These are phyloP conservation scores for Drosophila ironensis DNA, from an alignment of 1,140 invertebrate species.

Conservation along the genomic window DNA sequence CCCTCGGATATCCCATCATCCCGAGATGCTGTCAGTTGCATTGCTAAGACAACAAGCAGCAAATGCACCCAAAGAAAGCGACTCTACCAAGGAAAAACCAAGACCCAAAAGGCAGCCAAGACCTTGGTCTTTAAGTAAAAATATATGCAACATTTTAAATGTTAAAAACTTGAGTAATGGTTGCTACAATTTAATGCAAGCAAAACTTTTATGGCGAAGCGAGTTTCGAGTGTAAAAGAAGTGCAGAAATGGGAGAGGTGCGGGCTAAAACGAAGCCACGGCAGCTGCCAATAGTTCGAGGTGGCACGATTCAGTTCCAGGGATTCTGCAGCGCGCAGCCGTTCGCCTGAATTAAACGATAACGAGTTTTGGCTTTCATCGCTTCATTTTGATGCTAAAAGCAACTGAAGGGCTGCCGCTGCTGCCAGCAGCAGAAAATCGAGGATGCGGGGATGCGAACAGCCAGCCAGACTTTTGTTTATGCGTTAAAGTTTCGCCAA, in stretches of 20 bases:
- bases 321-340: not conserved
- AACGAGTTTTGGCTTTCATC: constrained; percentile 75
- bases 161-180: not conserved
- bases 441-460: not conserved
- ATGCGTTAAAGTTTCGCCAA: constrained; percentile 65
- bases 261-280: constrained; percentile 7
- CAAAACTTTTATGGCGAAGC: not conserved
- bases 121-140: too few species aligned
- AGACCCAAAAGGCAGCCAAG: too few species aligned
- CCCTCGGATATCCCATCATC: constrained; percentile 15
- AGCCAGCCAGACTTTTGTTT: constrained; percentile 52
- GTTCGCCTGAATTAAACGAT: constrained; percentile 69
- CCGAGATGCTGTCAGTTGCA: constrained; percentile 41
- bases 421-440: constrained; percentile 39
- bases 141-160: too few species aligned
- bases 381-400: constrained; percentile 52
- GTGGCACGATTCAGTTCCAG: constrained; percentile 20
- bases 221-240: not conserved
- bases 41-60: constrained; percentile 38
- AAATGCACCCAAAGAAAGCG: too few species aligned
- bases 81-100: too few species aligned
- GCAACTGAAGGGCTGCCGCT: constrained; percentile 46
- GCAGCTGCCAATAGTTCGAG: constrained; percentile 61
- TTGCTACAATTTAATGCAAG: not conserved
- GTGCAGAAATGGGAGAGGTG: not conserved